Base-by-base conservation (phyloP, 2,888 invertebrate genomes). In the Sesia apiformis region DNA sequence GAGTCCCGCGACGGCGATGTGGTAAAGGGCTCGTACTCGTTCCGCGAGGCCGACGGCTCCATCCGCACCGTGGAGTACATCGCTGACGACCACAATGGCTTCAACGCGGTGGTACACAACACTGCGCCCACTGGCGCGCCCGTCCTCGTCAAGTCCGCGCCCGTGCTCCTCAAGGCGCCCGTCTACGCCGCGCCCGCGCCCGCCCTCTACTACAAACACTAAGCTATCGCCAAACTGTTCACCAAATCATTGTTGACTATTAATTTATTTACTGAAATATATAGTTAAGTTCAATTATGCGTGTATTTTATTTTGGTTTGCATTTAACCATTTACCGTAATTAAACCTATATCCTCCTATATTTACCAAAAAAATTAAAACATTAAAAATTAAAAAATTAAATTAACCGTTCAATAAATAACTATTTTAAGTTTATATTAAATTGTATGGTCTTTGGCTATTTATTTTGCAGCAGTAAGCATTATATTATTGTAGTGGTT, bases 21-120 rank as follows among this genome's bases (percentile, higher is more conserved):
- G 38, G 91, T 92, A 57, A 82, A 86, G 69, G 92, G 91, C 53
- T 86, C 91, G 58, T 92, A 91, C 72, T 86, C 84, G 39, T 72
- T 90, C 56, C 83, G 84, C 60, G 90, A 90, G 62, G 84, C 90
- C 43, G 87, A 85, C 58, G 90, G 90, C 60, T 88, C 90, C 65
- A 63, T 88, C 61, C 77, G 90, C 65, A 87, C 81, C 52, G 90
- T 90, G 57, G 84, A 88, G 67, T 90, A 90, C 73, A 74, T 77
- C 64, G 90, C 88, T 40, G 88, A 88, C 62, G 79, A 84, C 64
- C 79, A 85, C 69, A 72, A 61, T 58, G 90, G 90, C 59, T 90
- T 74, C 67, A 74, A 74, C 66, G 74, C 84, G 4, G 63, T 80
- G 49, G 78, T 76, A 39, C 68, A 67, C 58, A 71, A 77, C 59